phyloP scores from a whole-genome alignment of 2,113 vertebrate genomes.

The Phyllostomus hastatus region DNA sequence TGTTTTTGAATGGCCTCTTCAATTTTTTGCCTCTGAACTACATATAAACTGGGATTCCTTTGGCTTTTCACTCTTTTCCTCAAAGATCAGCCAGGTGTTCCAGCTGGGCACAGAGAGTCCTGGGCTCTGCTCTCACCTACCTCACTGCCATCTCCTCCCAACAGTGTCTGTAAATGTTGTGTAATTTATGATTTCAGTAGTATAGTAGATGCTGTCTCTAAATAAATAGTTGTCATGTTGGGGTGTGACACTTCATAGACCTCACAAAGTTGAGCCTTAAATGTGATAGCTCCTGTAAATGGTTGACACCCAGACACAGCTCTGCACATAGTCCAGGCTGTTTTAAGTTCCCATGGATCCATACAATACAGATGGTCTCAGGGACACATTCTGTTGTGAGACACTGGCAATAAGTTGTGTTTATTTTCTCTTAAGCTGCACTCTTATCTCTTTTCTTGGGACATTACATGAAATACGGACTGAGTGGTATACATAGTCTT shows the following conservation, averaged over 20 bases:
- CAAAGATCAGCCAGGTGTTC: too few relatives aligned
- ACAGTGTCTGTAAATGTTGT: background rate
- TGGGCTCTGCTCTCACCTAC: too few relatives aligned
- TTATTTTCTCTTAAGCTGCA: background rate
- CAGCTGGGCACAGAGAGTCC: too few relatives aligned
- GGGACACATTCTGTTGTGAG: background rate
- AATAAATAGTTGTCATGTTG: background rate
- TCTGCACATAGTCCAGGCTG: background rate
- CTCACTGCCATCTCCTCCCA: background rate
- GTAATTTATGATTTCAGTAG: background rate
- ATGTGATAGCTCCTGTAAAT: background rate
- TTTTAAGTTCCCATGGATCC: background rate
- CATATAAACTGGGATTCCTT: too few relatives aligned
- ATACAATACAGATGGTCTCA: background rate
- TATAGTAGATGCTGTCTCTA: background rate
- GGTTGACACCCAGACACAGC: background rate
- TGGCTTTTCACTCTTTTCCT: too few relatives aligned
- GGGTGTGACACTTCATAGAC: conserved; percentile 6
- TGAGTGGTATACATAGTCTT: background rate
- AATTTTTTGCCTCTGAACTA: too few relatives aligned
- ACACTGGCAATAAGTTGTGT: background rate
- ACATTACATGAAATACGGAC: background rate
- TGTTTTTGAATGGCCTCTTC: too few relatives aligned
- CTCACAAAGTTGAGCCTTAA: background rate
- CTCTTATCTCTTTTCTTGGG: background rate